Percentiles rank a stretch among this genome's conserved stretches.
Evolutionary conservation across 2,797 vertebrate species (phyloP).

Genomic region (Heteromormyrus szaboi): DNA sequence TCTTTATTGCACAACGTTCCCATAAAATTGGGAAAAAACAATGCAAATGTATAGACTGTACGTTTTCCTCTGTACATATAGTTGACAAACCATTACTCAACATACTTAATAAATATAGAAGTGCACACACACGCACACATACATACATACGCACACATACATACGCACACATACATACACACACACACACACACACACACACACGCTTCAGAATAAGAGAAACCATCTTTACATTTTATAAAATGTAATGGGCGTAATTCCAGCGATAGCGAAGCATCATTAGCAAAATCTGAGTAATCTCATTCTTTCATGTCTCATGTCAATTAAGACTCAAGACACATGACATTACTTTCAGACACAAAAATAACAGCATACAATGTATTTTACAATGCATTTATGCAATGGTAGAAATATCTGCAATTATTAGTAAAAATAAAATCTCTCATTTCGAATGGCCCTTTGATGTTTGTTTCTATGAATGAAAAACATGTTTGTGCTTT

Average conservation of each 20-base stretch:
- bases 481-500: slow-evolving; percentile 22
- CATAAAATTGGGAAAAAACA: slow-evolving; percentile 93
- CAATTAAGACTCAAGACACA: slow-evolving; percentile 57
- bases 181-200: background rate
- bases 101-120: slow-evolving; percentile 66
- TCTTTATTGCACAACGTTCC: slow-evolving; percentile 99
- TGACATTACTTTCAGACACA: slow-evolving; percentile 25
- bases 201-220: slow-evolving; percentile 15
- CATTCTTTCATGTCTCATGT: slow-evolving; percentile 41
- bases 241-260: slow-evolving; percentile 37
- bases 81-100: slow-evolving; percentile 71
- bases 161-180: slow-evolving; percentile 18
- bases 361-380: slow-evolving; percentile 21
- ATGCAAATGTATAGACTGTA: slow-evolving; percentile 79
- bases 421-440: slow-evolving; percentile 23
- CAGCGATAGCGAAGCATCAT: slow-evolving; percentile 37
- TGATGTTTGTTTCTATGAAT: slow-evolving; percentile 10
- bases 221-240: slow-evolving; percentile 20
- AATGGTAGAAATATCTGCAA: slow-evolving; percentile 29
- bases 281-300: slow-evolving; percentile 45
- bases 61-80: slow-evolving; percentile 80
- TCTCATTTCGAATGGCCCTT: slow-evolving; percentile 23
- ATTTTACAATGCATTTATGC: slow-evolving; percentile 25
- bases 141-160: background rate
- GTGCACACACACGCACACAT: slow-evolving; percentile 38